Percentiles rank a stretch among this genome's conserved stretches.
Evolutionary conservation across 2,797 vertebrate species (phyloP).

Genomic region (Sciaenops ocellatus): DNA sequence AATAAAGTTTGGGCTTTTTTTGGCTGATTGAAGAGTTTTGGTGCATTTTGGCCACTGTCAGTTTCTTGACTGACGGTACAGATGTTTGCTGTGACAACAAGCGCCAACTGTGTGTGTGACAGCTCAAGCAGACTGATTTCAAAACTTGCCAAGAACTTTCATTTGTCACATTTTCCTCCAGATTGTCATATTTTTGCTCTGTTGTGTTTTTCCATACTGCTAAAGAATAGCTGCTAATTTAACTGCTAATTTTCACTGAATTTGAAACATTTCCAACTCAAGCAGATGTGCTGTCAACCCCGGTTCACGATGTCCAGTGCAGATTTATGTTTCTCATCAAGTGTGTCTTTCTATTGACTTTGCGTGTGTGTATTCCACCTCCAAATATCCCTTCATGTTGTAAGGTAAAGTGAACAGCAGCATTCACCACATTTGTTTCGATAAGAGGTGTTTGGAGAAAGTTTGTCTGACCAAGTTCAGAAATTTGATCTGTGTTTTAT

Average conservation of each 20-base stretch:
- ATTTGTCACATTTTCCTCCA: slow-evolving; percentile 4
- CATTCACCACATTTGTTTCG: neutral
- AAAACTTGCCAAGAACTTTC: neutral
- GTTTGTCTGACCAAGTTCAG: neutral
- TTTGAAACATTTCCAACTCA: slow-evolving; percentile 1
- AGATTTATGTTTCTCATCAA: slow-evolving; percentile 1
- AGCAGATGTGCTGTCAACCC: neutral
- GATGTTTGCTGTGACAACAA: slow-evolving; percentile 47
- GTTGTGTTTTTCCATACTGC: neutral
- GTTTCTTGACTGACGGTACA: slow-evolving; percentile 39
- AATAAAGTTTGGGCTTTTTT: slow-evolving; percentile 14
- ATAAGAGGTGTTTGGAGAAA: neutral
- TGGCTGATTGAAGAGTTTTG: slow-evolving; percentile 18
- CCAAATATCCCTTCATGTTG: neutral
- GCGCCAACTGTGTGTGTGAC: slow-evolving; percentile 19
- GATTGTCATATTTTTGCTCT: slow-evolving; percentile 7
- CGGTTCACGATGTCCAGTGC: neutral
- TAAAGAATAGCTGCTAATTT: no score
- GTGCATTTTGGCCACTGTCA: slow-evolving; percentile 25
- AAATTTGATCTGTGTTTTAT: neutral
- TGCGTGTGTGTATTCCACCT: neutral
- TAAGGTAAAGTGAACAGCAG: no score
- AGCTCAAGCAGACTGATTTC: slow-evolving; percentile 26
- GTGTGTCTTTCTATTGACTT: neutral
- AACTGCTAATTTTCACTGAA: neutral